Evolutionary conservation across 2,888 invertebrate genomes (phyloP), one percentile per base, ranked within the genome.

Genomic region (Tetheella fluctuosa): DNA sequence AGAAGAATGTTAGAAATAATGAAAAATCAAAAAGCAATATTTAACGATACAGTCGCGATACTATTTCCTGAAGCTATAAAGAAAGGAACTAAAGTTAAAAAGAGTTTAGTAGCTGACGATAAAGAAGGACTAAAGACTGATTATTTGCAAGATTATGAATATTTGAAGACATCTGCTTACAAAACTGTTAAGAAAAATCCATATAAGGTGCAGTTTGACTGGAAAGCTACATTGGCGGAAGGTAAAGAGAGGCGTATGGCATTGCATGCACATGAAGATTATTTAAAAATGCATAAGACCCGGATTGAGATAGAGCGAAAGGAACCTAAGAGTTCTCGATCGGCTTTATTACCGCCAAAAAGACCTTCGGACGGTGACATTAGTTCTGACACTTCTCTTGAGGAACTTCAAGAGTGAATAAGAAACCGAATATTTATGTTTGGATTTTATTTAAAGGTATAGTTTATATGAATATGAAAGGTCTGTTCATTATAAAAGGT

Each of bases 11-110:
- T 91, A 23, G 92, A 94, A 58, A 93, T 94, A 30, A 89, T 95
- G 85, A 93, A 93, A 74, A 91, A 94, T 66, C 94, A 94, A 64
- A 94, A 94, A 65, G 89, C 88, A 6, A 94, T 96, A 68, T 96
- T 96, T 71, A 94, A 95, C 67, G 95, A 96, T 48, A 95, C 95
- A 0, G 94, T 96, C 0, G 94, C 94, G 10, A 93, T 93, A 63
- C 80, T 95, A 15, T 95, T 95, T 70, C 95, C 95, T 0, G 94
- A 95, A 75, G 94, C 94, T 34, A 88, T 94, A 39, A 92, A 93
- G 68, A 92, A 92, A 67, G 85, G 88, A 67, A 86, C 86, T 20
- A 85, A 86, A 67, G 77, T 84, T 4, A 88, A 90, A 56, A 89
- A 89, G 30, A 89, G 93, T 60, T 80, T 93, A 15, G 82, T 94